phyloP scores from a whole-genome alignment of 2,113 vertebrate genomes.

The Parotia lawesii region DNA sequence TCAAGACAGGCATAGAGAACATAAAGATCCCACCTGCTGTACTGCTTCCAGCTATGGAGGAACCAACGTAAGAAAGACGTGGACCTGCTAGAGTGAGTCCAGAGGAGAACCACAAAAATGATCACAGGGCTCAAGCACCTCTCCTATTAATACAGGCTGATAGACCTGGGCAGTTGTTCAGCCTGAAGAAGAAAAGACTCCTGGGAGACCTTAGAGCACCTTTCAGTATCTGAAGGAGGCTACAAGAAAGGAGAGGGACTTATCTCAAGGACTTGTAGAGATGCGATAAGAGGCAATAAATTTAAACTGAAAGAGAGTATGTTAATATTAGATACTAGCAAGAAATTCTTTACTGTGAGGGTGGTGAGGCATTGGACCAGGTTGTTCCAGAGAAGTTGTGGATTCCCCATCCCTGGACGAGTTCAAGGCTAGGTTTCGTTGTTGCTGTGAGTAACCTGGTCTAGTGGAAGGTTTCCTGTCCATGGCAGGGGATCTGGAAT shows the following conservation, averaged over 20 bases:
- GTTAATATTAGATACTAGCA: not conserved
- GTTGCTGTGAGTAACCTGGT: not conserved
- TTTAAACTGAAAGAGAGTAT: not conserved
- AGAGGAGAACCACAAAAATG: not conserved
- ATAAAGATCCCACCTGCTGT: not conserved
- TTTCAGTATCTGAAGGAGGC: not conserved
- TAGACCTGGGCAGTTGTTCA: accelerated
- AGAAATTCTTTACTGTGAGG: not conserved
- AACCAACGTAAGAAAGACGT: not conserved
- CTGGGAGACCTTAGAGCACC: not conserved
- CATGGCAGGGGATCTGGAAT: not conserved
- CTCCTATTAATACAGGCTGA: not conserved
- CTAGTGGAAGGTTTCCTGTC: not conserved
- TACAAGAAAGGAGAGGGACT: not conserved
- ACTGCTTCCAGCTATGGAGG: not conserved
- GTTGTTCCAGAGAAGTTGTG: not conserved
- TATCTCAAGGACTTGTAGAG: not conserved
- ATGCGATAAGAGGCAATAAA: not conserved
- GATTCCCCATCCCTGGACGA: not conserved
- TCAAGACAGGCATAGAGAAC: not conserved
- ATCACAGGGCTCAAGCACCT: not conserved
- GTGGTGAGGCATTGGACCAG: not conserved
- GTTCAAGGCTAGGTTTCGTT: not conserved
- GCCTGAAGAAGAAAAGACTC: not conserved
- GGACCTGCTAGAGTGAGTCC: not conserved